Percentiles rank a stretch among this genome's conserved stretches.
Conservation (phyloP, 2,888 invertebrate genomes). For the Platycheirus albimanus region DNA sequence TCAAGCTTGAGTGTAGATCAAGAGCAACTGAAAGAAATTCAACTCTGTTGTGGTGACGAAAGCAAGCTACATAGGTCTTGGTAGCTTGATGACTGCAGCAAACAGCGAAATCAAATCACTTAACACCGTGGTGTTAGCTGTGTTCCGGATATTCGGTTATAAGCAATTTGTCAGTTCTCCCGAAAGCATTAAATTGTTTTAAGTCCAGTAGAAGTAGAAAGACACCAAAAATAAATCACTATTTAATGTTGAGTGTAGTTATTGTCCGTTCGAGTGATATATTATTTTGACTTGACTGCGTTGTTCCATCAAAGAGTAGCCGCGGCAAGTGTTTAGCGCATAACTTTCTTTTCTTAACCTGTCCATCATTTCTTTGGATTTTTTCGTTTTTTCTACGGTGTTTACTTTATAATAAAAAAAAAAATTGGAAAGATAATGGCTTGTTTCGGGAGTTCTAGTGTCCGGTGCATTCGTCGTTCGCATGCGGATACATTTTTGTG, state of each 20-base stretch:
- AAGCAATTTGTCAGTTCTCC: slow-evolving; percentile 65
- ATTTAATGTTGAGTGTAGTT: slow-evolving; percentile 43
- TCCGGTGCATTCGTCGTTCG: slow-evolving; percentile 77
- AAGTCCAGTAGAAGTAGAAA: slow-evolving; percentile 55
- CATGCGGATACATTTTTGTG: slow-evolving; percentile 79
- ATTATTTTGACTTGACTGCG: slow-evolving; percentile 53
- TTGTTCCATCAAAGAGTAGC: slow-evolving; percentile 19
- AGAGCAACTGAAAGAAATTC: background rate
- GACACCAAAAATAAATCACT: slow-evolving; percentile 20
- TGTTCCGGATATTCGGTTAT: slow-evolving; percentile 61
- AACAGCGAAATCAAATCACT: slow-evolving; percentile 68
- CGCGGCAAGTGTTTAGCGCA: slow-evolving; percentile 47
- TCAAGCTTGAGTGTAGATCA: slow-evolving; percentile 44
- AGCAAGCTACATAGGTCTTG: slow-evolving; percentile 12
- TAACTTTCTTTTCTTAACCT: slow-evolving; percentile 61
- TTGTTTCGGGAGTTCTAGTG: slow-evolving; percentile 81
- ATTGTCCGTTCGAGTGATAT: slow-evolving; percentile 40
- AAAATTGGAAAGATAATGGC: slow-evolving; percentile 77
- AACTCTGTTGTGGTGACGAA: slow-evolving; percentile 41
- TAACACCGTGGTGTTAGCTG: slow-evolving; percentile 61
- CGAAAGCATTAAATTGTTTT: slow-evolving; percentile 67
- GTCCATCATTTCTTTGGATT: background rate
- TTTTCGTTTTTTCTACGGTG: background rate
- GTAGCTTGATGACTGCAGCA: background rate
- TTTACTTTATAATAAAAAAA: background rate